These are phyloP conservation scores for Megatriorchis doriae DNA, from an alignment of 2,113 vertebrate species.

Conservation along the genomic window DNA sequence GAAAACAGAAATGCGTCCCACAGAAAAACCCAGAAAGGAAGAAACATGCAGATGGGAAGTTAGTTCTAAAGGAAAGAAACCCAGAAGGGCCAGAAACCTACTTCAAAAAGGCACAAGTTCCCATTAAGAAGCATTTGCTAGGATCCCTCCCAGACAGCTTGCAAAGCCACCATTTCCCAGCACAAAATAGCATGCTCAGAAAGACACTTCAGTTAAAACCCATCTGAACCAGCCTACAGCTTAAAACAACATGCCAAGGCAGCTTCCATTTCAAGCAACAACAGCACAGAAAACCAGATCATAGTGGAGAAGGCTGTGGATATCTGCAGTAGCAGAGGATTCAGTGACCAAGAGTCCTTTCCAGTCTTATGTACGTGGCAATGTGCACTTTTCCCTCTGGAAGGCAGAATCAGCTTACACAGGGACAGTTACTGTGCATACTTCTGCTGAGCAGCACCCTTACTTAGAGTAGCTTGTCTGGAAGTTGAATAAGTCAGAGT, in stretches of 20 bases:
- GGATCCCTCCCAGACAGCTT: conserved; percentile 5
- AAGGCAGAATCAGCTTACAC: neutral
- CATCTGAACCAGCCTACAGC: neutral
- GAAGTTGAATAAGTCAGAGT: neutral
- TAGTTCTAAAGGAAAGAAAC: conserved; percentile 56
- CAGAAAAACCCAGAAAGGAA: conserved; percentile 67
- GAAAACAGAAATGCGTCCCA: conserved; percentile 81
- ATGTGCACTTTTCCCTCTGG: neutral
- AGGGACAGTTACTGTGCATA: neutral
- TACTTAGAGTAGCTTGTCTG: neutral
- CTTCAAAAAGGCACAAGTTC: neutral
- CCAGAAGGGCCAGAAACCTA: conserved; percentile 16
- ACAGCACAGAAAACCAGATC: conserved; percentile 5
- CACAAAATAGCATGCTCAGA: conserved; percentile 18
- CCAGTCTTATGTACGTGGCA: neutral
- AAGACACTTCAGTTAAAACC: neutral
- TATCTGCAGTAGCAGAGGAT: conserved; percentile 34
- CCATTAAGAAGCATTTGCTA: conserved; percentile 26
- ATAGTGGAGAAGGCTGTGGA: neutral
- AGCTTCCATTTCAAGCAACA: conserved; percentile 22
- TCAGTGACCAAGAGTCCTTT: neutral
- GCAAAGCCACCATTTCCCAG: conserved; percentile 32
- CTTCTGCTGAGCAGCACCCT: neutral
- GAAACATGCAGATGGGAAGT: conserved; percentile 67
- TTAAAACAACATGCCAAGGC: conserved; percentile 22